Base-by-base conservation (phyloP, 2,888 invertebrate species). In the Torymus aiolomorphi region DNA sequence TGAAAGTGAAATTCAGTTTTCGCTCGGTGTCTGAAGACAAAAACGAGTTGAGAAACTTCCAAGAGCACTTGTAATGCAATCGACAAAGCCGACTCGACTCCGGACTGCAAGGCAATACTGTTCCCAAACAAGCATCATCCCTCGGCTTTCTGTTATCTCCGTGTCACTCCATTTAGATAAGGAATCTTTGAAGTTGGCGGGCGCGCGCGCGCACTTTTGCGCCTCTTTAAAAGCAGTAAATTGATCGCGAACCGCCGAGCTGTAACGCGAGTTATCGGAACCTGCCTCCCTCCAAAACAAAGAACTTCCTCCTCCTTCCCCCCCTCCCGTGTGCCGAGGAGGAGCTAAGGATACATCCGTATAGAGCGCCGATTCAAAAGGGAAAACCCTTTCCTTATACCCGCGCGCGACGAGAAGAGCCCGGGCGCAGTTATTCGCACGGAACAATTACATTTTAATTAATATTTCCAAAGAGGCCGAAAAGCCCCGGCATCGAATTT, bases 381-480 rank as follows among this genome's bases (percentile, higher is more conserved):
- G 70, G 76, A 75, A 74, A 82, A 80, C 82, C 82, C 80, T 78
- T 80, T 56, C 71, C 31, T 31, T 31, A 31, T 31, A 31, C 63
- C 49, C 20, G 24, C 52, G 16, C 14, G 16, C 24, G 59, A 62
- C 49, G 31, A 24, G 24, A 20, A 66, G 49, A 54, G 59, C 52
- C 10, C 14, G 62, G 54, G 52, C 57, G 76, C 54, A 31, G 65
- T 77, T 80, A 74, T 80, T 82, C 80, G 72, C 86, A 88, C 88
- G 86, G 88, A 89, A 90, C 90, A 90, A 90, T 90, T 90, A 90
- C 89, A 90, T 90, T 90, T 90, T 90, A 90, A 90, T 90, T 90
- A 90, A 90, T 90, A 90, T 90, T 90, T 90, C 89, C 89, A 89
- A 87, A 87, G 87, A 86, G 88, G 86, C 85, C 87, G 86, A 76